phyloP scores from a whole-genome alignment of 2,888 invertebrate species.

The Agonopterix heracliana region DNA sequence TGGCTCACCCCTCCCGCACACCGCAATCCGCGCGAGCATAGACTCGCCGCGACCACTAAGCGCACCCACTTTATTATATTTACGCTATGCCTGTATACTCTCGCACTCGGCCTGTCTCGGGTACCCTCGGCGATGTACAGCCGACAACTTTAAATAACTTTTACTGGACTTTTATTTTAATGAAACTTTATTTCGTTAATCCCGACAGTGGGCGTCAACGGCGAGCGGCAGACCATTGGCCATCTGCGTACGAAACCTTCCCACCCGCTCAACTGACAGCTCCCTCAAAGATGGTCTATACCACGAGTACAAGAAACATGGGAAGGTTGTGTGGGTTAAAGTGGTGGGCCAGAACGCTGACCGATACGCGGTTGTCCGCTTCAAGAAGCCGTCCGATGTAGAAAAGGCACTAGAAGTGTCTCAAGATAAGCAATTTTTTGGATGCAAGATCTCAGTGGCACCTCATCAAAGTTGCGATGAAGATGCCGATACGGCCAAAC shows the following conservation, averaged over 20 bases:
- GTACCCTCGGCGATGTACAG: too few species aligned
- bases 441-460: constrained; percentile 96
- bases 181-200: constrained; percentile 14
- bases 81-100: too few species aligned
- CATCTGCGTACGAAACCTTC: constrained; percentile 93
- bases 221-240: constrained; percentile 85
- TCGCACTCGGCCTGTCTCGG: too few species aligned
- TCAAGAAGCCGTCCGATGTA: constrained; percentile 98
- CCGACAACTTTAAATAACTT: neutral
- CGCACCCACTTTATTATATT: too few species aligned
- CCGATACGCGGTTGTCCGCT: constrained; percentile 93
- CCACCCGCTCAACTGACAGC: constrained; percentile 92
- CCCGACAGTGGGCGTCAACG: constrained; percentile 76
- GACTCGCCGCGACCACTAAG: too few species aligned
- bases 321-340: constrained; percentile 96
- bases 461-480: constrained; percentile 94
- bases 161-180: neutral
- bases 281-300: constrained; percentile 97
- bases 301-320: constrained; percentile 99
- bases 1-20: too few species aligned
- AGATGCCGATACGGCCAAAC: constrained; percentile 89
- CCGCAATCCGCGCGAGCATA: too few species aligned
- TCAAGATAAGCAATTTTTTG: constrained; percentile 97
- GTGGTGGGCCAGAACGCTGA: constrained; percentile 94
- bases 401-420: constrained; percentile 97